Evolutionary conservation across 2,888 invertebrate species (phyloP), one percentile per base, ranked within the genome.

Genomic region (Julus scanicus): DNA sequence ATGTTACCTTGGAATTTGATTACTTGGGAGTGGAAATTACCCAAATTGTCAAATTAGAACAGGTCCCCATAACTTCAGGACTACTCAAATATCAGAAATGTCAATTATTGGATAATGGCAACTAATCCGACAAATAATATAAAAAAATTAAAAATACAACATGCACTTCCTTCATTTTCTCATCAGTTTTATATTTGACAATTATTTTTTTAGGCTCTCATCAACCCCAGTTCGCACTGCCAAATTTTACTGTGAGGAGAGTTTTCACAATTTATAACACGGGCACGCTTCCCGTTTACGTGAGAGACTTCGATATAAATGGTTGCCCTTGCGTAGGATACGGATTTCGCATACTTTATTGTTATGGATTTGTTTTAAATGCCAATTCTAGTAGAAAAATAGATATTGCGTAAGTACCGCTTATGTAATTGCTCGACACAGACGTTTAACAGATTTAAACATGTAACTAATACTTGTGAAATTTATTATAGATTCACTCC

Each of bases 211-310:
- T 48, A 85, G 90, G 89, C 57, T 84, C 89, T 44, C 87, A 88
- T 85, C 89, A 88, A 57, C 88, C 89, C 57, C 91, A 92, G 89
- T 91, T 91, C 90, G 90, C 94, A 40, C 92, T 93, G 88, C 95
- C 95, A 3, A 94, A 95, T 92, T 93, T 97, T 87, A 95, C 95
- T 13, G 95, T 96, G 29, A 95, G 95, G 90, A 94, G 97, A 89
- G 94, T 96, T 84, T 98, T 98, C 92, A 94, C 95, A 13, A 96
- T 96, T 39, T 94, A 96, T 90, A 99, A 99, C 93, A 96, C 96
- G n/a, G 99, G 99, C 1, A 96, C 96, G 91, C 94, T 98, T 90
- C 95, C 96, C n/a, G 95, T 99, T 91, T 94, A 94, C 90, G 94
- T 98, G 89, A 93, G 94, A 90, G 94, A 94, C 88, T 94, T 95